phyloP scores from a whole-genome alignment of 1,140 invertebrate genomes.

The Drosophila lini region DNA sequence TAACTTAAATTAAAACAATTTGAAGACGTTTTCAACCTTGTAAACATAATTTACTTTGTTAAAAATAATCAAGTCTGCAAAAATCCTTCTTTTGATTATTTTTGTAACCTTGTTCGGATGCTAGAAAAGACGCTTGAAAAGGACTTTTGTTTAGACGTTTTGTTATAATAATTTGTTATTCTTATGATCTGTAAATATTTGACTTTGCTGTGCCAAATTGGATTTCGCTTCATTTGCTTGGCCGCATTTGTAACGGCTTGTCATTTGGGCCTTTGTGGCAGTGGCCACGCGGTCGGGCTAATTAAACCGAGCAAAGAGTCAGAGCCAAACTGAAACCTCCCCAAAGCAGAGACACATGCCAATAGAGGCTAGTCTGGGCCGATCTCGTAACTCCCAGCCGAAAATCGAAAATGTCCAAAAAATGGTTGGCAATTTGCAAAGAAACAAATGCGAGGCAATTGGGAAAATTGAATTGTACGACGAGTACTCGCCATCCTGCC shows the following conservation, averaged over 20 bases:
- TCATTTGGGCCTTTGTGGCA: conserved; percentile 11
- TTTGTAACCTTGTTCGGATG: neutral
- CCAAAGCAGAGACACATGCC: conserved; percentile 61
- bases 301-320: conserved; percentile 42
- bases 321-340: conserved; percentile 17
- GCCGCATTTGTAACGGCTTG: neutral
- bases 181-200: neutral
- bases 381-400: conserved; percentile 21
- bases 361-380: conserved; percentile 38
- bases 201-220: neutral
- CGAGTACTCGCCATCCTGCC: conserved; percentile 60
- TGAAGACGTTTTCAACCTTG: too few species aligned
- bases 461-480: conserved; percentile 68
- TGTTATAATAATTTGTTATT: neutral
- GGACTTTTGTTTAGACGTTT: neutral
- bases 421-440: conserved; percentile 63
- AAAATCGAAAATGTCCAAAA: conserved; percentile 64
- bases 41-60: neutral
- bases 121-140: neutral
- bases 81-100: neutral
- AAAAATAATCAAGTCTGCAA: neutral
- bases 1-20: too few species aligned
- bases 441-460: conserved; percentile 60
- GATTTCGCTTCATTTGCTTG: neutral
- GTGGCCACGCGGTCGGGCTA: conserved; percentile 36